Conservation (phyloP, 2,888 invertebrate genomes). For the Cactoblastis cactorum region DNA sequence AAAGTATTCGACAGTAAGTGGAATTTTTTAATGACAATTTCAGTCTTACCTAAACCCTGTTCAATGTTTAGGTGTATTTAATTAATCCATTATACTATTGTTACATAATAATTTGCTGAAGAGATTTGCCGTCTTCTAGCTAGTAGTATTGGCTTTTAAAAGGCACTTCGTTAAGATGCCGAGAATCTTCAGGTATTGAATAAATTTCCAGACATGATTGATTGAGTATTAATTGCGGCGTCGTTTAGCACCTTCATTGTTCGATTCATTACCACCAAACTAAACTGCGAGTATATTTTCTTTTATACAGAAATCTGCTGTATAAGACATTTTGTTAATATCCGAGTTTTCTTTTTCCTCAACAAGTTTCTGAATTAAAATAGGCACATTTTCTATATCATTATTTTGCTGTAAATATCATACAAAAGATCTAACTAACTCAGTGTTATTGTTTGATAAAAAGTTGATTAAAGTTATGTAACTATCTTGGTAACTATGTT, state of each 20-base stretch:
- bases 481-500: too few relatives aligned
- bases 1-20: too few relatives aligned
- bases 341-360: background rate
- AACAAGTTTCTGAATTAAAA: background rate
- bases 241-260: conserved; percentile 64
- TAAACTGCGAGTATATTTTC: conserved; percentile 27
- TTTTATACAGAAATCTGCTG: conserved; percentile 13
- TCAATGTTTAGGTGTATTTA: too few relatives aligned
- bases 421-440: too few relatives aligned
- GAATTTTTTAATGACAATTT: too few relatives aligned
- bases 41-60: too few relatives aligned
- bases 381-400: too few relatives aligned
- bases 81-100: background rate
- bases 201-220: conserved; percentile 68
- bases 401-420: too few relatives aligned
- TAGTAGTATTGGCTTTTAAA: conserved; percentile 25
- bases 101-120: background rate
- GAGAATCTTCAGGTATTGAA: conserved; percentile 65
- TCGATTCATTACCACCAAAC: conserved; percentile 34
- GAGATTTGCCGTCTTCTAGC: background rate
- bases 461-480: too few relatives aligned
- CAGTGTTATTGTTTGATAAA: too few relatives aligned
- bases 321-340: background rate
- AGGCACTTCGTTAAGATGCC: conserved; percentile 43
- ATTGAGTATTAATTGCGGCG: conserved; percentile 72